These are phyloP conservation scores for Dioctria rufipes DNA, from an alignment of 2,888 invertebrate genomes.

Conservation along the genomic window DNA sequence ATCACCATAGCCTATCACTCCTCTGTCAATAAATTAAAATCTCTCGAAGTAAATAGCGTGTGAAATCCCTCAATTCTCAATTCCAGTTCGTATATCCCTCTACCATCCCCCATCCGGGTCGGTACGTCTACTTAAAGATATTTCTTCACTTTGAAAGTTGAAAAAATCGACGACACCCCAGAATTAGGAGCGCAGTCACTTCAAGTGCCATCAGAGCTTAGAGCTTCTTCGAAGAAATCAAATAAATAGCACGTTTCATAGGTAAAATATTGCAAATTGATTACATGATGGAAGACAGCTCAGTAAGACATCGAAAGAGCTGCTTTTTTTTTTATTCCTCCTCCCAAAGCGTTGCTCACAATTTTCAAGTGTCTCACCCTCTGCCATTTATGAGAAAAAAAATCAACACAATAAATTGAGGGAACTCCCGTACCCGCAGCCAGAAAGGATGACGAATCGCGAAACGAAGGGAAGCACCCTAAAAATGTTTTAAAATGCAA, in stretches of 20 bases:
- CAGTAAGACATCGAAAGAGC: constrained; percentile 34
- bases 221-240: constrained; percentile 26
- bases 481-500: constrained; percentile 43
- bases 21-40: constrained; percentile 42
- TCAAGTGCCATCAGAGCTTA: constrained; percentile 41
- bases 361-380: not conserved
- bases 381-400: not conserved
- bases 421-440: not conserved
- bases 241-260: constrained; percentile 46
- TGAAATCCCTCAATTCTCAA: constrained; percentile 25
- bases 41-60: constrained; percentile 41
- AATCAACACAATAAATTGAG: constrained; percentile 4
- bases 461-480: not conserved
- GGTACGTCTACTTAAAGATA: not conserved
- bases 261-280: constrained; percentile 43
- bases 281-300: constrained; percentile 18
- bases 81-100: not conserved
- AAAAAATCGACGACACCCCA: not conserved
- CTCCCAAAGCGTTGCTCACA: not conserved
- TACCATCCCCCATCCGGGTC: not conserved
- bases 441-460: not conserved
- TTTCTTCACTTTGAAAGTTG: not conserved
- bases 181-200: not conserved
- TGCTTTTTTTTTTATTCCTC: not conserved
- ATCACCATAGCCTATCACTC: not conserved